Conservation (phyloP, 30 jellyfish, hydroid and myxozoan species). For the Sanderia malayensis region DNA sequence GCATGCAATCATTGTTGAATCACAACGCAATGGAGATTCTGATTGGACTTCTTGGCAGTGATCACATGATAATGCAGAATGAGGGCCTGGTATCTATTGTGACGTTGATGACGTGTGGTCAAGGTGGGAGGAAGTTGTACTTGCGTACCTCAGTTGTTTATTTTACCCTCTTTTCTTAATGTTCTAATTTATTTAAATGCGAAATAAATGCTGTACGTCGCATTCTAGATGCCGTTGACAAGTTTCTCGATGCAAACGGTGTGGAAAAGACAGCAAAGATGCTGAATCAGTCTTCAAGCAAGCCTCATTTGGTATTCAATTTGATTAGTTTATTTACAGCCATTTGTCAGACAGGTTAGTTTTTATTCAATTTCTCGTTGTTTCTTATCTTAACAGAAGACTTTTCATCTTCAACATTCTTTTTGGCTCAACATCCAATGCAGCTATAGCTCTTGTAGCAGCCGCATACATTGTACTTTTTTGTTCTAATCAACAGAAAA, state of each 20-base stretch:
- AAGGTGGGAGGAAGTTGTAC: constrained; percentile 60
- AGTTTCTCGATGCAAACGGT: constrained; percentile 32
- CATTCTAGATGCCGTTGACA: constrained; percentile 28
- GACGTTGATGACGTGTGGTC: constrained; percentile 45
- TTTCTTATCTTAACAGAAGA: too few relatives aligned
- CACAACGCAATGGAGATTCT: constrained; percentile 39
- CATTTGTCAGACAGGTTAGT: constrained; percentile 37
- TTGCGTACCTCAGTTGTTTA: too few relatives aligned
- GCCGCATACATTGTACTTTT: too few relatives aligned
- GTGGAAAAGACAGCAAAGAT: constrained; percentile 26
- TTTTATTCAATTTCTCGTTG: too few relatives aligned
- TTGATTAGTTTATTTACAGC: constrained; percentile 41
- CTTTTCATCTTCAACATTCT: too few relatives aligned
- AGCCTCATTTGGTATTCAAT: constrained; percentile 47
- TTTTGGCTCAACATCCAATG: too few relatives aligned
- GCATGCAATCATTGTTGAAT: constrained; percentile 11
- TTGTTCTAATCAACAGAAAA: constrained; percentile 25
- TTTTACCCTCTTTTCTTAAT: too few relatives aligned
- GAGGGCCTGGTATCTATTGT: constrained; percentile 83
- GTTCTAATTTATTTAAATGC: too few relatives aligned
- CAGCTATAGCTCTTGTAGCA: too few relatives aligned
- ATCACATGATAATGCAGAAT: constrained; percentile 81
- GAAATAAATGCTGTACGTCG: too few relatives aligned
- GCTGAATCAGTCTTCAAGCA: constrained; percentile 29
- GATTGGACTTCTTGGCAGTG: constrained; percentile 57